A percentile compares a stretch with the other conserved stretches of the same genome.
These are phyloP conservation scores for Dicrostonyx torquatus DNA, from an alignment of 2,797 vertebrate genomes.

Conservation along the genomic window DNA sequence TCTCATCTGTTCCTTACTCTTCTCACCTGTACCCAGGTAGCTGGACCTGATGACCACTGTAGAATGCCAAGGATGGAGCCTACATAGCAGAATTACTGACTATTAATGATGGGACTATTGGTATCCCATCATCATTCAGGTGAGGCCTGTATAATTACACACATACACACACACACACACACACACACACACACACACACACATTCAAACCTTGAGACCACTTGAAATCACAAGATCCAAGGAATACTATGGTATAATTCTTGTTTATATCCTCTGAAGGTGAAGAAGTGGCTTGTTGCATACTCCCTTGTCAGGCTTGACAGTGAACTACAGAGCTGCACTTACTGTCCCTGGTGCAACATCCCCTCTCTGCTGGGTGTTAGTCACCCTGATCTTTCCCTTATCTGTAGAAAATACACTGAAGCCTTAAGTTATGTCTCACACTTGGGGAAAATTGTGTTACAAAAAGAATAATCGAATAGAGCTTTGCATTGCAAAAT, in stretches of 20 bases:
- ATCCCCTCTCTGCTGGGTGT: background rate
- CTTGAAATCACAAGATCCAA: background rate
- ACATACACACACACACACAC: background rate
- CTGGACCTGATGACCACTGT: background rate
- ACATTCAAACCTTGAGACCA: background rate
- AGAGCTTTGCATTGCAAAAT: slow-evolving; percentile 46
- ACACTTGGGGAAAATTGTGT: slow-evolving; percentile 8
- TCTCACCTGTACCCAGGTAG: background rate
- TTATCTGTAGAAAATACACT: background rate
- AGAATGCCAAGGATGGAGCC: background rate
- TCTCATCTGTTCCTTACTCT: background rate
- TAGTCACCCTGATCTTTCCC: background rate
- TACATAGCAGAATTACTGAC: background rate
- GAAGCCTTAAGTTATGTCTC: slow-evolving; percentile 50
- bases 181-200: too few relatives aligned
- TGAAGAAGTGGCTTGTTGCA: background rate
- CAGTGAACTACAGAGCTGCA: background rate
- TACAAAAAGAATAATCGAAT: slow-evolving; percentile 31
- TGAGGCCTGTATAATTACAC: background rate
- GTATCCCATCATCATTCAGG: background rate
- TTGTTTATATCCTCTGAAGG: background rate
- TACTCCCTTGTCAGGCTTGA: background rate
- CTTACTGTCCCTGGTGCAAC: background rate
- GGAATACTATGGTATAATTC: background rate
- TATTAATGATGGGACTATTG: background rate